Conservation (phyloP, 2,888 invertebrate genomes). For the Mycalesis mineus region DNA sequence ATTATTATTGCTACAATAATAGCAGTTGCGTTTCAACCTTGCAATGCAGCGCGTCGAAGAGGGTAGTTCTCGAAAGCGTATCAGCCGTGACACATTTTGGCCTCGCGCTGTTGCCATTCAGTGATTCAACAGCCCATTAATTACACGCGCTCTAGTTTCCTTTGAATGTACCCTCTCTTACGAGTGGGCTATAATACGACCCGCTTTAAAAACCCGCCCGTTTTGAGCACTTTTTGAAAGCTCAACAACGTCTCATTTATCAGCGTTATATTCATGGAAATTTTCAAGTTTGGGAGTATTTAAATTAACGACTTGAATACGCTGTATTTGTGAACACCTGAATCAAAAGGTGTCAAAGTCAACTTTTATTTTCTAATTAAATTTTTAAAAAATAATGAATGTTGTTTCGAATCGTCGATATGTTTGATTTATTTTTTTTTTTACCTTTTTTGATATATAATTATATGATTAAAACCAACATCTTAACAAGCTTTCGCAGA, state of each 20-base stretch:
- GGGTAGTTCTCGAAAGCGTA: not conserved
- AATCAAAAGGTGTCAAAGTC: too few species aligned
- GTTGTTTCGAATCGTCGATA: too few species aligned
- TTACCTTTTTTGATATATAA: too few species aligned
- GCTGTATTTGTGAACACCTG: too few species aligned
- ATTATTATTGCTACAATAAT: too few species aligned
- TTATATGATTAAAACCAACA: too few species aligned
- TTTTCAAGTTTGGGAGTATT: not conserved
- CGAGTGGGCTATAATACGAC: slow-evolving; percentile 8
- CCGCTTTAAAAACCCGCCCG: slow-evolving; percentile 1
- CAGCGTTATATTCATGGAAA: not conserved
- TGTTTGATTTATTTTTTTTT: too few species aligned
- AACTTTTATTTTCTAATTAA: too few species aligned
- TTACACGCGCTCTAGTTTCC: slow-evolving; percentile 28
- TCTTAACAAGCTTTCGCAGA: too few species aligned
- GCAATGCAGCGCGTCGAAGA: not conserved
- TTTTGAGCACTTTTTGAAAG: not conserved
- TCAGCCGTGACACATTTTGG: slow-evolving; percentile 15
- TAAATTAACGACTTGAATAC: too few species aligned
- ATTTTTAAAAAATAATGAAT: too few species aligned
- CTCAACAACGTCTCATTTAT: not conserved
- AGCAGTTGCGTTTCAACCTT: too few species aligned
- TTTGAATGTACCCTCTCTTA: slow-evolving; percentile 17
- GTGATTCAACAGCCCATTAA: slow-evolving; percentile 24
- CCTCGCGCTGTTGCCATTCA: slow-evolving; percentile 14